phyloP scores from a whole-genome alignment of 2,888 invertebrate species.

The Silvanus unidentatus region DNA sequence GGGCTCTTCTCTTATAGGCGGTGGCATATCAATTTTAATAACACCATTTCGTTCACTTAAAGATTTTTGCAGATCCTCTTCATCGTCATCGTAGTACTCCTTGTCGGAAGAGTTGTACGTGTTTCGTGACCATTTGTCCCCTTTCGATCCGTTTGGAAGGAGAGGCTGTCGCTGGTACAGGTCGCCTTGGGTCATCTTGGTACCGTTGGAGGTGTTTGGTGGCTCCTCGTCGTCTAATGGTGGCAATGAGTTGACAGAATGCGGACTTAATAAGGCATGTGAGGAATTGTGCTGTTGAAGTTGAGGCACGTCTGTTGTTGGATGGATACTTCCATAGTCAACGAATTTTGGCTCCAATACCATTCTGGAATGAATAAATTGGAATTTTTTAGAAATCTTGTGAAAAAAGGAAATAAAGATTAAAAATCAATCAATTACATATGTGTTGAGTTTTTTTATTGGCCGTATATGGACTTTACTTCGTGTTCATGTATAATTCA shows the following conservation, averaged over 20 bases:
- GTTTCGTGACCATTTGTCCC: slow-evolving; percentile 49
- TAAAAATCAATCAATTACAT: no score
- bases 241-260: slow-evolving; percentile 31
- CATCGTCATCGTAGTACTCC: slow-evolving; percentile 49
- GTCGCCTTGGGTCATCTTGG: no score
- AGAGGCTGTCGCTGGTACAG: slow-evolving; percentile 57
- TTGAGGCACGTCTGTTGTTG: slow-evolving; percentile 40
- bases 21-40: slow-evolving; percentile 59
- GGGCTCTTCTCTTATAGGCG: slow-evolving; percentile 66
- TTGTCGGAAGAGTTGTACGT: slow-evolving; percentile 33
- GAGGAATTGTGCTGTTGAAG: slow-evolving; percentile 36
- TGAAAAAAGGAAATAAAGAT: no score
- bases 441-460: no score
- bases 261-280: slow-evolving; percentile 38
- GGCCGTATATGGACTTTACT: no score
- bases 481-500: no score
- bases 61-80: slow-evolving; percentile 42
- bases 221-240: slow-evolving; percentile 43
- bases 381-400: no score
- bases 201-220: no score
- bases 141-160: slow-evolving; percentile 48
- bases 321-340: slow-evolving; percentile 59
- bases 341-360: slow-evolving; percentile 59
- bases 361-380: slow-evolving; percentile 59
- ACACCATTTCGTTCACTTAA: slow-evolving; percentile 46